A percentile compares a stretch with the other conserved stretches of the same genome.
phyloP scores from a whole-genome alignment of 2,888 invertebrate genomes.

The Taenaris catops region DNA sequence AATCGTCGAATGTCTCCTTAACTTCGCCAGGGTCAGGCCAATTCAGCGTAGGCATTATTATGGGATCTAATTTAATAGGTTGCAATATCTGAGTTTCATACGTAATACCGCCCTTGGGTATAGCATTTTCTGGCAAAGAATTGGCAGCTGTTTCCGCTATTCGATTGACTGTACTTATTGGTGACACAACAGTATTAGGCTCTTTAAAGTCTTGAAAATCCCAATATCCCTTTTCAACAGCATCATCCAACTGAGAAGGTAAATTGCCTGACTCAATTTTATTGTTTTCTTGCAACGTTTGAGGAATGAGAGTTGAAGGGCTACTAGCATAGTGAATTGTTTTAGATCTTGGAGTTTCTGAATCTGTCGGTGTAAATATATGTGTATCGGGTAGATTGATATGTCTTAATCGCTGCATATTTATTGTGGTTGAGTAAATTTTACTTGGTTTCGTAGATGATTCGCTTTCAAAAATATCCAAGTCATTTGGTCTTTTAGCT shows the following conservation, averaged over 20 bases:
- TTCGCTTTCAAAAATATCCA: slow-evolving; percentile 52
- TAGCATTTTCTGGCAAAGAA: slow-evolving; percentile 16
- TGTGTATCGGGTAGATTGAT: slow-evolving; percentile 73
- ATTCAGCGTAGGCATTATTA: slow-evolving; percentile 64
- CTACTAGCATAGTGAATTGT: slow-evolving; percentile 65
- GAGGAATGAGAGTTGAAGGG: slow-evolving; percentile 47
- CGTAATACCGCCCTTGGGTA: slow-evolving; percentile 31
- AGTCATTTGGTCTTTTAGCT: slow-evolving; percentile 44
- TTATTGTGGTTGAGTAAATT: slow-evolving; percentile 56
- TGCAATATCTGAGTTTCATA: slow-evolving; percentile 57
- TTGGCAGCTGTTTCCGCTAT: slow-evolving; percentile 17
- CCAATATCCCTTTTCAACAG: slow-evolving; percentile 49
- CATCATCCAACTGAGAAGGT: slow-evolving; percentile 17
- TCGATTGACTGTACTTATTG: slow-evolving; percentile 13
- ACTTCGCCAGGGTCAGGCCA: slow-evolving; percentile 75
- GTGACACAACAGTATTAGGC: slow-evolving; percentile 25
- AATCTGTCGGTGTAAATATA: slow-evolving; percentile 74
- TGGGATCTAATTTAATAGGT: slow-evolving; percentile 62
- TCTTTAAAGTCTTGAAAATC: slow-evolving; percentile 68
- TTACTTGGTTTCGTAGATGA: slow-evolving; percentile 49
- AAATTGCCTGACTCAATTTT: slow-evolving; percentile 27
- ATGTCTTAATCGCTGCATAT: slow-evolving; percentile 64
- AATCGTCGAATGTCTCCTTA: slow-evolving; percentile 64
- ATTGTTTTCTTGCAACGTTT: slow-evolving; percentile 29
- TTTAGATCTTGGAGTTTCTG: slow-evolving; percentile 72